Conservation (phyloP, 2,797 vertebrate species). For the Xenentodon cancila region DNA sequence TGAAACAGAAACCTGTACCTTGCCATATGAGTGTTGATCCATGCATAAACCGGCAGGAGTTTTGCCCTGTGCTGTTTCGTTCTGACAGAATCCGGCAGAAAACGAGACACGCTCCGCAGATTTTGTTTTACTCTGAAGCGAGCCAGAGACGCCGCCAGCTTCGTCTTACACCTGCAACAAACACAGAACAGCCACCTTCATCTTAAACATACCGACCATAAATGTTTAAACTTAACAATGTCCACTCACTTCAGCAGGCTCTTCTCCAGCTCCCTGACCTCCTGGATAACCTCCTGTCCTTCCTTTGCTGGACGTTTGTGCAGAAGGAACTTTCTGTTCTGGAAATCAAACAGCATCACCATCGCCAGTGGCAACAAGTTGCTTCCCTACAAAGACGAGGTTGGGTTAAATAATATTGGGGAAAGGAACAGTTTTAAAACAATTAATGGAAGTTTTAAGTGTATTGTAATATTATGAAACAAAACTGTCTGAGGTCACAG, state of each 20-base stretch:
- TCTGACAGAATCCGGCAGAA: constrained; percentile 84
- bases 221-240: neutral
- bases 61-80: constrained; percentile 85
- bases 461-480: too few relatives aligned
- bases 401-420: too few relatives aligned
- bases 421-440: too few relatives aligned
- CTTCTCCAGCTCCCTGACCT: constrained; percentile 85
- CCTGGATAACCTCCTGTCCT: constrained; percentile 69
- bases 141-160: constrained; percentile 90
- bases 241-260: constrained; percentile 83
- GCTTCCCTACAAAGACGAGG: constrained; percentile 77
- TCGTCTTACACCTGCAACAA: constrained; percentile 85
- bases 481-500: too few relatives aligned
- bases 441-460: too few relatives aligned
- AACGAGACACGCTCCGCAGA: constrained; percentile 84
- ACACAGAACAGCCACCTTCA: neutral
- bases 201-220: neutral
- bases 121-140: constrained; percentile 89
- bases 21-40: constrained; percentile 86
- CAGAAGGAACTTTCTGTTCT: constrained; percentile 86
- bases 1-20: constrained; percentile 65
- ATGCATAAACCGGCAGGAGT: constrained; percentile 85
- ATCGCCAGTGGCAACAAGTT: constrained; percentile 88
- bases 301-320: constrained; percentile 66
- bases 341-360: constrained; percentile 94